These are phyloP conservation scores for Tretioscincus oriximinensis DNA, from an alignment of 2,113 vertebrate species.

Conservation along the genomic window DNA sequence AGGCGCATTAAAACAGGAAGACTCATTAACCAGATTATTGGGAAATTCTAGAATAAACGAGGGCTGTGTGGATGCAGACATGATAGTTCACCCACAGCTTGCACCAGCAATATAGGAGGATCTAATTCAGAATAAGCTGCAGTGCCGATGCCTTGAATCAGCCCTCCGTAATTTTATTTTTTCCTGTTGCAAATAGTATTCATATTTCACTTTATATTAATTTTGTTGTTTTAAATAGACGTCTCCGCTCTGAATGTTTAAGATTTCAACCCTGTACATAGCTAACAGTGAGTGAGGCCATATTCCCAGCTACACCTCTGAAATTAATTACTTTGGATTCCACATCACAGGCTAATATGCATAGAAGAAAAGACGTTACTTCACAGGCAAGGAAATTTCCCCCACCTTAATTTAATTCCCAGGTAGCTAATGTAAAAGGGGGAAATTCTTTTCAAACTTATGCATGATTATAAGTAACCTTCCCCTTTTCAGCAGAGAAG, in stretches of 20 bases:
- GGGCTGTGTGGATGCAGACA: no score
- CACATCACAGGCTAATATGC: slow-evolving; percentile 55
- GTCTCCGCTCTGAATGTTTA: slow-evolving; percentile 58
- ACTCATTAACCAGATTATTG: no score
- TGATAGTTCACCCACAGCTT: no score
- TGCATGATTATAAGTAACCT: slow-evolving; percentile 41
- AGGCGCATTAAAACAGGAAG: no score
- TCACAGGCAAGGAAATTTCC: slow-evolving; percentile 61
- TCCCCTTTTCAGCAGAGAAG: slow-evolving; percentile 40
- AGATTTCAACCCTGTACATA: background rate
- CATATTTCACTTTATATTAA: no score
- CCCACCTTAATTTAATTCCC: slow-evolving; percentile 54
- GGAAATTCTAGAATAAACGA: no score
- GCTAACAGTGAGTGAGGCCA: background rate
- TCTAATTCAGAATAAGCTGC: no score
- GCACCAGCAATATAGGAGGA: no score
- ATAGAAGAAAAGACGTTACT: slow-evolving; percentile 57
- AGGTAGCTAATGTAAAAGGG: slow-evolving; percentile 31
- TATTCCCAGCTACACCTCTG: no score
- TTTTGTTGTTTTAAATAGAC: slow-evolving; percentile 35
- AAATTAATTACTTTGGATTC: background rate
- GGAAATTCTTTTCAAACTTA: slow-evolving; percentile 32
- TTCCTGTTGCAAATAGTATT: no score
- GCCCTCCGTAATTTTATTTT: no score
- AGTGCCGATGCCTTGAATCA: no score